Evolutionary conservation across 2,888 invertebrate species (phyloP).

Genomic region (Temnothorax unifasciatus): DNA sequence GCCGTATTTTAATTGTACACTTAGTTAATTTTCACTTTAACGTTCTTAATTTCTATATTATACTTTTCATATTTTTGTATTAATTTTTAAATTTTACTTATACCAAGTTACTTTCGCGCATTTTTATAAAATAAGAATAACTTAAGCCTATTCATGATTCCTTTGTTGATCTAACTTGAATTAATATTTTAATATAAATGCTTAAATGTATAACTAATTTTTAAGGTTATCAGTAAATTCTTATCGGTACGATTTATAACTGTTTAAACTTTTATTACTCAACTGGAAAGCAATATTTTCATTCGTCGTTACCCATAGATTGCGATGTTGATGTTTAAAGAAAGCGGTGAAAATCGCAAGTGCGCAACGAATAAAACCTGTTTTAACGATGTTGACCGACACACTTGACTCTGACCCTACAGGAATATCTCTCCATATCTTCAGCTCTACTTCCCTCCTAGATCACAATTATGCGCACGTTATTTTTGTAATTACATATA

Average conservation of each 20-base stretch:
- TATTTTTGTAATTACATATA: background rate
- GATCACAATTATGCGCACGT: slow-evolving; percentile 33
- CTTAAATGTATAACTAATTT: background rate
- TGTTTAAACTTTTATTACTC: background rate
- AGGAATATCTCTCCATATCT: slow-evolving; percentile 52
- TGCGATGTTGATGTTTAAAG: slow-evolving; percentile 67
- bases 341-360: slow-evolving; percentile 83
- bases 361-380: slow-evolving; percentile 76
- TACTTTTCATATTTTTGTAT: background rate
- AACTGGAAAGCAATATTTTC: slow-evolving; percentile 29
- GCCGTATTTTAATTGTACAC: background rate
- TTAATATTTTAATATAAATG: background rate
- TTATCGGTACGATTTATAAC: background rate
- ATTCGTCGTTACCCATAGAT: background rate
- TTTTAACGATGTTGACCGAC: slow-evolving; percentile 62
- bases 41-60: background rate
- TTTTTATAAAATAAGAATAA: background rate
- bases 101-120: background rate
- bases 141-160: background rate
- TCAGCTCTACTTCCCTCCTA: slow-evolving; percentile 25
- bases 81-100: background rate
- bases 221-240: background rate
- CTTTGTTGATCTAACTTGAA: background rate
- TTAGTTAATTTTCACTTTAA: background rate
- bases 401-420: slow-evolving; percentile 59